Conservation (phyloP, 2,113 vertebrate species). For the Psilopogon haemacephalus region DNA sequence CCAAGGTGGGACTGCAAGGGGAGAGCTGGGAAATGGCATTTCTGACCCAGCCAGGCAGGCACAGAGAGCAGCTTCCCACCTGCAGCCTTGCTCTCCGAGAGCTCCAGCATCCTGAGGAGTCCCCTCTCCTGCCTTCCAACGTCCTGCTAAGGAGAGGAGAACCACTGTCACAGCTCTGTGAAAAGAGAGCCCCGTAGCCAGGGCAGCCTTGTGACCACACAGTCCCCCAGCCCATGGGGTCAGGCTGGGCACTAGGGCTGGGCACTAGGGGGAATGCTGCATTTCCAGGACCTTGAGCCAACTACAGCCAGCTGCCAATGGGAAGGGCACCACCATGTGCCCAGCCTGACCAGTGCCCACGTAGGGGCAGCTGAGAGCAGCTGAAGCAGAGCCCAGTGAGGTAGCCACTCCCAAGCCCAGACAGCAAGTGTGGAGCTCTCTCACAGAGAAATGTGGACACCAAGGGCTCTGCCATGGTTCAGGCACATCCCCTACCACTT, state of each 20-base stretch:
- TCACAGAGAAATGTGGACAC: neutral
- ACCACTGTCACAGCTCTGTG: neutral
- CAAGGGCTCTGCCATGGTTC: neutral
- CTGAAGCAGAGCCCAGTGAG: neutral
- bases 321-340: neutral
- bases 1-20: fast-evolving
- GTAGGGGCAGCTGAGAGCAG: neutral
- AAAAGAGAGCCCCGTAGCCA: fast-evolving
- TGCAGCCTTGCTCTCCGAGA: conserved; percentile 70
- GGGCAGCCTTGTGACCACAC: fast-evolving
- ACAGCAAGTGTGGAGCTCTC: fast-evolving
- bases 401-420: neutral
- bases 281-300: neutral
- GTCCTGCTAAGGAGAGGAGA: conserved; percentile 58
- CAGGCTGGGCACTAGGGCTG: neutral
- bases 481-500: neutral
- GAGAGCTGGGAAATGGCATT: neutral
- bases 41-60: neutral
- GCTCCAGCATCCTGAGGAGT: conserved; percentile 78
- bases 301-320: fast-evolving
- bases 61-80: conserved; percentile 56
- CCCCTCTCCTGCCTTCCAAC: conserved; percentile 39
- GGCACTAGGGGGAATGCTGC: neutral
- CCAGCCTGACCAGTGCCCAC: neutral
- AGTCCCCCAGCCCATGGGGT: neutral